Evolutionary conservation across 2,113 vertebrate genomes (phyloP).

Genomic region (Climacteris rufus): DNA sequence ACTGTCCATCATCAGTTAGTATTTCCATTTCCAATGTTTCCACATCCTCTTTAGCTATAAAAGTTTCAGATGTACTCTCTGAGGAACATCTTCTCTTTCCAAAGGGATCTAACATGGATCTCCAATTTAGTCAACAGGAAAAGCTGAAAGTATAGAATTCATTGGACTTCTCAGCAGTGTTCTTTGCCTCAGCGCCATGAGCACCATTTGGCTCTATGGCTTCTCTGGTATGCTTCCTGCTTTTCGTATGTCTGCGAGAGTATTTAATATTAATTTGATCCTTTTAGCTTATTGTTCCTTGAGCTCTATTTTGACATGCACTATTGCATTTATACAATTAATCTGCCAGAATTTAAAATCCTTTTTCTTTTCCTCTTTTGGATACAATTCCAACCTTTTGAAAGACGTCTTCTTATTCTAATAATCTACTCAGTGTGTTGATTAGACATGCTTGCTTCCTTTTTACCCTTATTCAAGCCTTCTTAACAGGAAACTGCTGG

Average conservation of each 20-base stretch:
- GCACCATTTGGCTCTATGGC: background rate
- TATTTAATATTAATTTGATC: constrained; percentile 14
- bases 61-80: background rate
- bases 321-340: constrained; percentile 12
- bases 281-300: constrained; percentile 5
- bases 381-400: background rate
- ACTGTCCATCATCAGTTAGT: background rate
- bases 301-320: background rate
- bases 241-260: background rate
- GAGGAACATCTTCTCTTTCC: background rate
- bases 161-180: background rate
- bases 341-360: background rate
- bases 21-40: background rate
- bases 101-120: background rate
- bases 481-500: background rate
- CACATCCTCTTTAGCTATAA: background rate
- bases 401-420: constrained; percentile 12
- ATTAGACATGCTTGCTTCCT: background rate
- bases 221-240: background rate
- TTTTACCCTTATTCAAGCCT: background rate
- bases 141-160: background rate
- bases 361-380: background rate
- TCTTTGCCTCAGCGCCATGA: background rate
- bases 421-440: background rate
- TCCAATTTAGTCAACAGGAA: background rate